Evolutionary conservation across 2,797 vertebrate genomes (phyloP), one percentile per base, ranked within the genome.

Genomic region (Aplochiton taeniatus): DNA sequence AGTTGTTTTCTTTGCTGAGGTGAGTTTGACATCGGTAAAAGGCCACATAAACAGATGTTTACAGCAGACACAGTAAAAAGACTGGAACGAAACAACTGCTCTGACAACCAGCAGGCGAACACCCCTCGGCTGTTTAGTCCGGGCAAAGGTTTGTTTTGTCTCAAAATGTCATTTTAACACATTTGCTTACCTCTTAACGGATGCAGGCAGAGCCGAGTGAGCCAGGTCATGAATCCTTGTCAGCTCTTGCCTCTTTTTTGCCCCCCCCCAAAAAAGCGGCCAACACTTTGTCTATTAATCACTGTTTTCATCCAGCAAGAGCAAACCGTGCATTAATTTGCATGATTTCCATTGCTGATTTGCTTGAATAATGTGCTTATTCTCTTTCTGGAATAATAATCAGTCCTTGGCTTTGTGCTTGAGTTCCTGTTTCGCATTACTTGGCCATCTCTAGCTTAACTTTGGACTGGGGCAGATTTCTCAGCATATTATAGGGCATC

Each of bases 1-100:
- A 71, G 63, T 89, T 92, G 86, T 84, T 46, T 85, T 90, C 75
- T 73, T 83, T 91, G 85, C 88, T 87, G 83, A 90, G 68, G 78
- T 74, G 9, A 62, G 57, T 11, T 63, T 85, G 76, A 78, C 82
- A 83, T 87, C 76, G 44, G 54, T 60, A 53, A 69, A 63, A 83
- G 79, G 70, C 58, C 70, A 73, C 61, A 70, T 76, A 69, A 73
- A 68, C 75, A 76, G 75, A 69, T 88, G 75, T 86, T 86, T 85
- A 73, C 58, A 18, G 49, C 58, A 65, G 6, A 58, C 20, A 59
- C 11, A 58, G 41, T 69, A 4, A 69, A n/a, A 66, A 41, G 61
- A 54, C 41, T 4, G 41, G 17, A 58, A 46, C 18, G 31, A 52
- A 16, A 16, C 43, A 55, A 14, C 20, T 51, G 1, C 47, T 12